phyloP scores from a whole-genome alignment of 2,113 vertebrate species.

The Budorcas taxicolor region DNA sequence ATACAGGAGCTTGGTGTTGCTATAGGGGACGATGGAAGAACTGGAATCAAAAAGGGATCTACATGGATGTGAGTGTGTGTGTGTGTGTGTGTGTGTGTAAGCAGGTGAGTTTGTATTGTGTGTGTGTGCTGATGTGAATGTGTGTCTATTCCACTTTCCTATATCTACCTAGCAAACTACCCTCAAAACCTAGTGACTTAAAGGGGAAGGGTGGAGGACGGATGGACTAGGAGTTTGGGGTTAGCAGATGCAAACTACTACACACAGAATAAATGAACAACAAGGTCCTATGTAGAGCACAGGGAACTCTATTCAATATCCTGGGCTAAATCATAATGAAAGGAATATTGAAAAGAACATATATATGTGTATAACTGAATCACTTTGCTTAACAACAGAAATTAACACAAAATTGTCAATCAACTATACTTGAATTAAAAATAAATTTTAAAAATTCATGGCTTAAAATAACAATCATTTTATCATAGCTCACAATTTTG shows the following conservation, averaged over 20 bases:
- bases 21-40: background rate
- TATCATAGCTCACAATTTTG: background rate
- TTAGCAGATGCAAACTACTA: background rate
- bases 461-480: background rate
- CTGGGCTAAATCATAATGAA: background rate
- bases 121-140: background rate
- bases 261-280: background rate
- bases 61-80: rapidly evolving
- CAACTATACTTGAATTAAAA: background rate
- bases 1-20: background rate
- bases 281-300: background rate
- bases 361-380: background rate
- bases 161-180: background rate
- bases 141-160: background rate
- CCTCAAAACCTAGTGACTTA: background rate
- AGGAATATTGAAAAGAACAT: background rate
- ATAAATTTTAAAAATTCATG: background rate
- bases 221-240: background rate
- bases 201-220: background rate
- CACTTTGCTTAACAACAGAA: background rate
- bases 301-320: background rate
- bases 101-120: background rate
- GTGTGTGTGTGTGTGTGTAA: background rate
- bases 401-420: background rate
- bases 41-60: background rate